Evolutionary conservation across 1,140 invertebrate genomes (phyloP).

Genomic region (Ceratina australensis): DNA sequence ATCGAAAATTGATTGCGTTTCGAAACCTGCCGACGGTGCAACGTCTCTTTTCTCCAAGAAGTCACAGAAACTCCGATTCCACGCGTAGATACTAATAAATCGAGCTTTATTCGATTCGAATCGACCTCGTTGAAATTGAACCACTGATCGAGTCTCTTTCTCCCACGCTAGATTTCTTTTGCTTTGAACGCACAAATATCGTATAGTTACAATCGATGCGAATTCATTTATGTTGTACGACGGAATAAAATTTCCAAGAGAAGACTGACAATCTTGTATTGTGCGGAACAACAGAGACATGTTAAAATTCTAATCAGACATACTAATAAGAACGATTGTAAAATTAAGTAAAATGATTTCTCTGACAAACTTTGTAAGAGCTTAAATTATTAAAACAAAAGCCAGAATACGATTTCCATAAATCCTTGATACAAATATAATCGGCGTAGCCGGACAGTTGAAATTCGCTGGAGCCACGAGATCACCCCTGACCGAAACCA

Average conservation of each 20-base stretch:
- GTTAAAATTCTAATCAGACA: too few relatives aligned
- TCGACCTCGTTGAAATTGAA: slow-evolving; percentile 19
- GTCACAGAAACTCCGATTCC: background rate
- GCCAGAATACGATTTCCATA: too few relatives aligned
- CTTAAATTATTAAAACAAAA: background rate
- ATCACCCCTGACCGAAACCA: background rate
- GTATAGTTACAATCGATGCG: too few relatives aligned
- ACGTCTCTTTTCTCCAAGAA: background rate
- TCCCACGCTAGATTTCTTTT: background rate
- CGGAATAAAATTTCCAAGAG: too few relatives aligned
- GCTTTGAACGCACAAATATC: background rate
- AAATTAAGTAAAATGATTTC: too few relatives aligned
- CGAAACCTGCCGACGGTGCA: slow-evolving; percentile 5
- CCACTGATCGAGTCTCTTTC: slow-evolving; percentile 9
- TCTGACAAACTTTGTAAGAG: too few relatives aligned
- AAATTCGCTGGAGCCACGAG: background rate
- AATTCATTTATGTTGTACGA: too few relatives aligned
- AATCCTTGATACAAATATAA: too few relatives aligned
- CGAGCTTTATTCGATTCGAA: slow-evolving; percentile 17
- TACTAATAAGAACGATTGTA: too few relatives aligned
- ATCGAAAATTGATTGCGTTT: slow-evolving; percentile 6
- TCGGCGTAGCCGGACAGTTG: background rate
- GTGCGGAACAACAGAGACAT: too few relatives aligned
- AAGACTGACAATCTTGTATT: too few relatives aligned
- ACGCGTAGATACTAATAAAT: slow-evolving; percentile 1